These are phyloP conservation scores for Bactericera cockerelli DNA, from an alignment of 1,140 invertebrate genomes.

Conservation along the genomic window DNA sequence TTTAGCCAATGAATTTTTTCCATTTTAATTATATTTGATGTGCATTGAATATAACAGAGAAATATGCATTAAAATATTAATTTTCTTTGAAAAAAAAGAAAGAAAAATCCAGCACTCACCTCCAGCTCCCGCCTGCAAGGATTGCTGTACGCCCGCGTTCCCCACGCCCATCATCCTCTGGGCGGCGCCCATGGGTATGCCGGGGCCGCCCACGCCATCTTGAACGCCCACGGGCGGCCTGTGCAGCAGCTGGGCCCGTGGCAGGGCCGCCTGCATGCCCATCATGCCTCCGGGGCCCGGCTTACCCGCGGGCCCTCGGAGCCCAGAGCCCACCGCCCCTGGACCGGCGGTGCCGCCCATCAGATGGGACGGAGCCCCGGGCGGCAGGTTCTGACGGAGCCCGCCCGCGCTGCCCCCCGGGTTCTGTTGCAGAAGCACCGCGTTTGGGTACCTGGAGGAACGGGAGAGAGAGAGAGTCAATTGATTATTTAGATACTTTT, in stretches of 20 bases:
- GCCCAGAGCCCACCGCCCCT: conserved; percentile 18
- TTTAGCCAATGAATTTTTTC: no score
- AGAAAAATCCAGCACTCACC: no score
- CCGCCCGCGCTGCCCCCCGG: conserved; percentile 23
- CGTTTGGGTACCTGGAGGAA: neutral
- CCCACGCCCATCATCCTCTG: neutral
- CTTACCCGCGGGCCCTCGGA: conserved; percentile 16
- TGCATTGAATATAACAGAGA: no score
- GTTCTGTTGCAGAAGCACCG: conserved; percentile 23
- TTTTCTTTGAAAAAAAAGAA: no score
- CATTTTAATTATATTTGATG: no score
- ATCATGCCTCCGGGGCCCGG: neutral
- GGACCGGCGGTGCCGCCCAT: conserved; percentile 18
- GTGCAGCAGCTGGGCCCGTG: neutral
- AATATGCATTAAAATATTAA: no score
- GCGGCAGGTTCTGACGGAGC: conserved; percentile 16
- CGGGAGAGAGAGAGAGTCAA: neutral
- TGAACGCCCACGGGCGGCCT: neutral
- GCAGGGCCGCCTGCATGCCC: neutral
- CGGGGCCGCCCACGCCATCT: neutral
- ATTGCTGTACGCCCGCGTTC: conserved; percentile 1
- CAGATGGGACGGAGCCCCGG: conserved; percentile 17
- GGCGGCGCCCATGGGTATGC: neutral
- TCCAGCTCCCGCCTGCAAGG: neutral
- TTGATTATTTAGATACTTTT: no score